Base-by-base conservation (phyloP, 2,797 vertebrate species). In the Pampus argenteus region DNA sequence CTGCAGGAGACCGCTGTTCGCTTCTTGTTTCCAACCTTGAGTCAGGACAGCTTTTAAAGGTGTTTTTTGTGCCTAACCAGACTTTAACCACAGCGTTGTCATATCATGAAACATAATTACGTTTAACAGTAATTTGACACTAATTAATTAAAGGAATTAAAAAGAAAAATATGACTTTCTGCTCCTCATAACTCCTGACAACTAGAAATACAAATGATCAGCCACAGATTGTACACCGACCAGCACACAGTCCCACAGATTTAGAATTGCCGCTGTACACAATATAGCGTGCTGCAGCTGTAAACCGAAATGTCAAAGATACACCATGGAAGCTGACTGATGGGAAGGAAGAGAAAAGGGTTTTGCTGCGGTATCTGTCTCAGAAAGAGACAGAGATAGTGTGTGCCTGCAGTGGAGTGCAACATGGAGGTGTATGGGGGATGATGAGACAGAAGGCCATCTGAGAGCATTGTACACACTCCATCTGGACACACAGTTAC, bases 401-500 rank as follows among this genome's bases (percentile, higher is more conserved):
- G 66, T 65, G 74, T 71, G 79, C 49, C 74, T 58, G 77, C 56
- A 63, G 15, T 52, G 44, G 88, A 78, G 82, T 85, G 74, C 83
- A 87, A 81, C 55, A 84, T 65, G 79, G 82, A 86, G 86, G 88
- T 90, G 85, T 86, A 72, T 42, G 78, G 71, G 64, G 84, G 77
- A 74, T 34, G 83, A 89, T 81, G 68, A 82, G 88, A 86, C 87
- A 91, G 92, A 90, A 86, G 89, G 88, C 86, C 88, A 77, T 87
- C 71, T 76, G 83, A 87, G 86, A 89, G 87, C 80, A 83, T 25
- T 60, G 75, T 70, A 76, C 90, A 86, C 84, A 73, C 77, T 90
- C 92, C 91, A 93, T 93, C 92, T 93, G 92, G 91, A 87, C 86
- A 56, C 79, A 76, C 73, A 81, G 82, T 89, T 75, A 36, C 78